Percentiles rank a stretch among this genome's conserved stretches.
Evolutionary conservation across 1,140 invertebrate species (phyloP).

Genomic region (Hestina assimilis): DNA sequence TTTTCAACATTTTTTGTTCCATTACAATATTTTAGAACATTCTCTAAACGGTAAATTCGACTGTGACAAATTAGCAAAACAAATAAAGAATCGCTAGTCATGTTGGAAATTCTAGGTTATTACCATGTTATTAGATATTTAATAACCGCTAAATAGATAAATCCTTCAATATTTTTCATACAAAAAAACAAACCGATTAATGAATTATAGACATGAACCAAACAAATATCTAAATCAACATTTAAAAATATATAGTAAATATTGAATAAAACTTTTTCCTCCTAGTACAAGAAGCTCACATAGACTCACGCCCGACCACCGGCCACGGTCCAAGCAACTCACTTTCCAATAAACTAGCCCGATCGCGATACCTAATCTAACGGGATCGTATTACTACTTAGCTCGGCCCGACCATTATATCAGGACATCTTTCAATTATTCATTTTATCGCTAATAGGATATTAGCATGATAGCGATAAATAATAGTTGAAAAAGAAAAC

Average conservation of each 20-base stretch:
- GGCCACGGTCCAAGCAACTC: slow-evolving; percentile 61
- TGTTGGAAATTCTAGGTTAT: slow-evolving; percentile 10
- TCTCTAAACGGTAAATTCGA: slow-evolving; percentile 21
- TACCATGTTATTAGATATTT: no score
- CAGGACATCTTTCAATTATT: slow-evolving; percentile 24
- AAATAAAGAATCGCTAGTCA: slow-evolving; percentile 31
- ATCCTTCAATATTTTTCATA: no score
- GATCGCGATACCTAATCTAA: slow-evolving; percentile 71
- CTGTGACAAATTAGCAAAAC: slow-evolving; percentile 22
- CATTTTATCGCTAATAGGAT: no score
- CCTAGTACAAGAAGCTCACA: slow-evolving; percentile 44
- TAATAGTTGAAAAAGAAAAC: no score
- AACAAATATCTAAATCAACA: no score
- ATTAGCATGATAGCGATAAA: no score
- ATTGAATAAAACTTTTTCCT: slow-evolving; percentile 39
- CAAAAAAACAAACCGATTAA: no score
- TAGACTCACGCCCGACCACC: slow-evolving; percentile 42
- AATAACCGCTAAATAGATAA: no score
- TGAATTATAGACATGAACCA: no score
- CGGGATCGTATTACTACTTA: slow-evolving; percentile 57
- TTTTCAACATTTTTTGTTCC: no score
- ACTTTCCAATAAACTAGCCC: slow-evolving; percentile 74
- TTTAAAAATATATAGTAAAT: slow-evolving; percentile 4
- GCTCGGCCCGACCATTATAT: slow-evolving; percentile 47
- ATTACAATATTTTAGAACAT: no score